Conservation (phyloP, 2,113 vertebrate species). For the Rattus rattus region DNA sequence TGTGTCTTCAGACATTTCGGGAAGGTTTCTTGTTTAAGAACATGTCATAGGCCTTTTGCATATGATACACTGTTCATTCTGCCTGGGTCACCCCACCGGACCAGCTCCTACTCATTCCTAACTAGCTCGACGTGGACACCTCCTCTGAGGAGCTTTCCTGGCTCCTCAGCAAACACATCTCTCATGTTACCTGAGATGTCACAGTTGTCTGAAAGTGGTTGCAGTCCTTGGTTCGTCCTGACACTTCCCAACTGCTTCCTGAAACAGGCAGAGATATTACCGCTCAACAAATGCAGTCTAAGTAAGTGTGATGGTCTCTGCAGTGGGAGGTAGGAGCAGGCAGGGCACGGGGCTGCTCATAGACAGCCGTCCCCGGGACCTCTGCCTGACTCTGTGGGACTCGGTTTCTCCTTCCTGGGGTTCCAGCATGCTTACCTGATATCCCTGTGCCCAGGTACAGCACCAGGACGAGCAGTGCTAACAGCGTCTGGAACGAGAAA, state of each 20-base stretch:
- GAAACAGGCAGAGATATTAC: constrained; percentile 2
- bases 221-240: constrained; percentile 64
- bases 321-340: neutral
- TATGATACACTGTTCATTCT: neutral
- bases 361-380: neutral
- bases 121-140: neutral
- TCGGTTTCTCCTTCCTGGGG: neutral
- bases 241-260: constrained; percentile 73
- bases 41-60: neutral
- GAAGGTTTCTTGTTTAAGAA: neutral
- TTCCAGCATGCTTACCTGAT: constrained; percentile 65
- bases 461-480: constrained; percentile 69
- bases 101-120: neutral
- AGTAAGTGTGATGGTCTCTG: neutral
- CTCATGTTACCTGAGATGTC: constrained; percentile 69
- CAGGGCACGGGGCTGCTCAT: neutral
- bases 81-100: neutral
- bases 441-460: constrained; percentile 68
- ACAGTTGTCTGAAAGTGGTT: constrained; percentile 50
- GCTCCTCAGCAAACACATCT: neutral
- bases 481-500: constrained; percentile 40
- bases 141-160: constrained; percentile 6
- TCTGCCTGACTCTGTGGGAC: fast-evolving
- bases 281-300: neutral
- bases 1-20: neutral